Evolutionary conservation across 2,888 invertebrate genomes (phyloP).

Genomic region (Andricus curvator): DNA sequence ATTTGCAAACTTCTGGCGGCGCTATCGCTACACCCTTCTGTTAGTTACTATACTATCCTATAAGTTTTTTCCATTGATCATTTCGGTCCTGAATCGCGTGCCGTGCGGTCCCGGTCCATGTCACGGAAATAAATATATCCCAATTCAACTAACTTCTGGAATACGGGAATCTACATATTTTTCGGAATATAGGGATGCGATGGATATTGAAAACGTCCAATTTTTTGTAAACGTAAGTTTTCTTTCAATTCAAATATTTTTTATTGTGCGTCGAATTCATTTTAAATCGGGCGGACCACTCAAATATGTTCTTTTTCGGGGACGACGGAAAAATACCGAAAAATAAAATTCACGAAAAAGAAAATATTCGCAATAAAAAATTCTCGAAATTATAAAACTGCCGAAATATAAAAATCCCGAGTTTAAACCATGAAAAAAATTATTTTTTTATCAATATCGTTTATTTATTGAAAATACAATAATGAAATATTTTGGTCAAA

Average conservation of each 20-base stretch:
- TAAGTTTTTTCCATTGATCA: conserved; percentile 38
- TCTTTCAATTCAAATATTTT: not conserved
- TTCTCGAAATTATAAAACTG: no score
- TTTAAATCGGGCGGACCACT: no score
- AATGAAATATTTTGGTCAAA: no score
- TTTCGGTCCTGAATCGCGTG: not conserved
- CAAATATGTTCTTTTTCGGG: no score
- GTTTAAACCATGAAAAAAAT: no score
- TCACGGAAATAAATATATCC: not conserved
- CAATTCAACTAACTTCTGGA: not conserved
- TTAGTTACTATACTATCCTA: not conserved
- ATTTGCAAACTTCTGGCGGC: not conserved
- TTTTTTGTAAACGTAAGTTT: conserved; percentile 32
- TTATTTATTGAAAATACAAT: no score
- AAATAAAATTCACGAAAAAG: no score
- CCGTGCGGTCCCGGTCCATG: not conserved
- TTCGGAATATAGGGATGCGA: not conserved
- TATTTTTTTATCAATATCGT: no score
- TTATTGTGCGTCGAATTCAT: not conserved
- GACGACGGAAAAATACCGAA: no score
- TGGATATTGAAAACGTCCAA: conserved; percentile 20
- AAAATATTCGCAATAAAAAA: no score
- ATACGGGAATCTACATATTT: not conserved
- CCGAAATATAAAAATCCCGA: no score
- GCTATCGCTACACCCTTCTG: no score